Evolutionary conservation across 2,888 invertebrate species (phyloP).

Genomic region (Peribatodes rhomboidaria): DNA sequence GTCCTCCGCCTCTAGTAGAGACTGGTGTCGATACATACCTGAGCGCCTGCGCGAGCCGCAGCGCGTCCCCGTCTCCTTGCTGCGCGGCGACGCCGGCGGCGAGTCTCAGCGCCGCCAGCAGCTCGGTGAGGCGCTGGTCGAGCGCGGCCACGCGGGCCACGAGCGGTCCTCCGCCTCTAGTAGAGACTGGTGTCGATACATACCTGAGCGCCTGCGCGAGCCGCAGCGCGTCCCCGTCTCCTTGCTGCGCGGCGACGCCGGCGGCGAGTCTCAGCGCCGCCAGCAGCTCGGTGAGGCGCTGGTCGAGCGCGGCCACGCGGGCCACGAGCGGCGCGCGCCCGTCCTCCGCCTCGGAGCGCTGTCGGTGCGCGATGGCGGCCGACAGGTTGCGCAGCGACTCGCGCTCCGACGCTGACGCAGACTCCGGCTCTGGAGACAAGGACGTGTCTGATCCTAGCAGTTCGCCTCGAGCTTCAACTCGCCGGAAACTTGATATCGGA

Average conservation of each 20-base stretch:
- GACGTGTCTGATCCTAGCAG: not conserved
- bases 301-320: conserved; percentile 83
- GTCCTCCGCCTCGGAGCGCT: conserved; percentile 88
- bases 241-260: conserved; percentile 81
- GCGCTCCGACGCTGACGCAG: conserved; percentile 78
- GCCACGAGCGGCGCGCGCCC: conserved; percentile 68
- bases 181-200: not conserved
- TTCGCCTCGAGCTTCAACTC: not conserved
- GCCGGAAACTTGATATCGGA: too few relatives aligned
- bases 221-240: conserved; percentile 64
- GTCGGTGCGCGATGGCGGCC: conserved; percentile 91
- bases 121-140: too few relatives aligned
- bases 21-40: conserved; percentile 29
- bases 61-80: conserved; percentile 67
- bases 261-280: conserved; percentile 88
- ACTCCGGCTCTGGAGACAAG: conserved; percentile 57
- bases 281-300: conserved; percentile 90
- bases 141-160: too few relatives aligned
- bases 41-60: conserved; percentile 36
- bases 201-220: conserved; percentile 42
- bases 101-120: conserved; percentile 88
- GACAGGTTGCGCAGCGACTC: conserved; percentile 93
- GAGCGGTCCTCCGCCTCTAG: too few relatives aligned
- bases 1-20: too few relatives aligned
- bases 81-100: conserved; percentile 82